Conservation (phyloP, 1,140 invertebrate genomes). For the Halesus radiatus region DNA sequence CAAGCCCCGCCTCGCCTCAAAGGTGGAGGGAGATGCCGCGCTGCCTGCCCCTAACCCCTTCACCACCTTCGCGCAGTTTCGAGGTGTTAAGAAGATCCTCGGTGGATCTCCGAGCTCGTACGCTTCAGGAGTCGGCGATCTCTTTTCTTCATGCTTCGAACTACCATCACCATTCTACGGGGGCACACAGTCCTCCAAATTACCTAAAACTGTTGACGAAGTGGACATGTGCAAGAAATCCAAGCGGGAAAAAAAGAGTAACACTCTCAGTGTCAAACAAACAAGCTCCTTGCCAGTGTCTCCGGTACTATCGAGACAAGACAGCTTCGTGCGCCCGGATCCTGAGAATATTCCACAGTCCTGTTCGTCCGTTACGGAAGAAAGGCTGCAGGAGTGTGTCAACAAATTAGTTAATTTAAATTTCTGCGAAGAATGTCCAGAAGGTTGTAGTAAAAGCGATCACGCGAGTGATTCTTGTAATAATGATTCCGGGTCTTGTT, state of each 20-base stretch:
- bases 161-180: constrained; percentile 74
- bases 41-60: constrained; percentile 74
- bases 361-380: not conserved
- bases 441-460: not conserved
- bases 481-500: not conserved
- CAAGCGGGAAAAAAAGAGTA: not conserved
- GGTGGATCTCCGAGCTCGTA: constrained; percentile 71
- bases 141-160: constrained; percentile 82
- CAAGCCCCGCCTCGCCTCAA: constrained; percentile 64
- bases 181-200: constrained; percentile 38
- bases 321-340: constrained; percentile 50
- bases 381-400: constrained; percentile 45
- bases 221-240: constrained; percentile 34
- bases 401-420: constrained; percentile 46
- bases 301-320: constrained; percentile 57
- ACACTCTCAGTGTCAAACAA: constrained; percentile 22
- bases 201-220: constrained; percentile 54
- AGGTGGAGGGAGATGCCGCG: not conserved
- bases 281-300: constrained; percentile 58
- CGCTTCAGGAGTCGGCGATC: constrained; percentile 67
- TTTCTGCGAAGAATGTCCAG: constrained; percentile 58
- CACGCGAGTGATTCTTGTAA: not conserved
- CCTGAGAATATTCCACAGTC: constrained; percentile 12
- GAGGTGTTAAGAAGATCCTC: constrained; percentile 84
- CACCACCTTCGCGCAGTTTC: constrained; percentile 75